A percentile compares a stretch with the other conserved stretches of the same genome.
phyloP scores from a whole-genome alignment of 2,888 invertebrate genomes.

The Eupithecia centaureata region DNA sequence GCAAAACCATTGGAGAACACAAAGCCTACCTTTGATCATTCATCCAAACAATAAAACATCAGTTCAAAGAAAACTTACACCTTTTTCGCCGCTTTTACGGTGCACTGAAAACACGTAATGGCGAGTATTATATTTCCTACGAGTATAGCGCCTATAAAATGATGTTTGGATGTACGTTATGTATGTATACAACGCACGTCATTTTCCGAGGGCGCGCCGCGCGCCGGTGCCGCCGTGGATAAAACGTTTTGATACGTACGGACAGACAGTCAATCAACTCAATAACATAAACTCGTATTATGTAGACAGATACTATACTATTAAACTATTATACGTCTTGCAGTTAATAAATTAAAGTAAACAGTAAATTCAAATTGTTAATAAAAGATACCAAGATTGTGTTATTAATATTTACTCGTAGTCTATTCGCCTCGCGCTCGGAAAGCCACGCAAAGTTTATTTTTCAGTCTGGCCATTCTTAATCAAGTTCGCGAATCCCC shows the following conservation, averaged over 20 bases:
- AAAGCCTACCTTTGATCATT: slow-evolving; percentile 1
- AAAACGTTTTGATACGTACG: neutral
- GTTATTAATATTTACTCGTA: neutral
- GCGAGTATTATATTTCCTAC: slow-evolving; percentile 4
- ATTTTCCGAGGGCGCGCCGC: neutral
- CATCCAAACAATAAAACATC: slow-evolving; percentile 8
- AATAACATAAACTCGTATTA: too few relatives aligned
- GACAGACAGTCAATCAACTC: neutral
- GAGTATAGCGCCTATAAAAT: neutral
- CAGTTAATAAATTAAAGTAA: neutral
- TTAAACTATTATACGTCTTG: neutral
- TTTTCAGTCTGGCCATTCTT: neutral
- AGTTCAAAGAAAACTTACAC: slow-evolving; percentile 2
- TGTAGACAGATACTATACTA: neutral
- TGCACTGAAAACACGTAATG: neutral
- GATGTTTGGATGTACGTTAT: neutral
- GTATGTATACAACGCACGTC: neutral
- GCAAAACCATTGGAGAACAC: neutral
- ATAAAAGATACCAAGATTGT: neutral
- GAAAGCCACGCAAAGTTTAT: neutral
- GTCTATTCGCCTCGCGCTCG: too few relatives aligned
- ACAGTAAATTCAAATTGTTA: neutral
- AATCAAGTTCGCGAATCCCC: slow-evolving; percentile 5
- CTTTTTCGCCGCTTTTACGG: neutral
- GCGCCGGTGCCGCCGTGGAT: neutral